Evolutionary conservation across 2,797 vertebrate species (phyloP).

Genomic region (Falco rusticolus): DNA sequence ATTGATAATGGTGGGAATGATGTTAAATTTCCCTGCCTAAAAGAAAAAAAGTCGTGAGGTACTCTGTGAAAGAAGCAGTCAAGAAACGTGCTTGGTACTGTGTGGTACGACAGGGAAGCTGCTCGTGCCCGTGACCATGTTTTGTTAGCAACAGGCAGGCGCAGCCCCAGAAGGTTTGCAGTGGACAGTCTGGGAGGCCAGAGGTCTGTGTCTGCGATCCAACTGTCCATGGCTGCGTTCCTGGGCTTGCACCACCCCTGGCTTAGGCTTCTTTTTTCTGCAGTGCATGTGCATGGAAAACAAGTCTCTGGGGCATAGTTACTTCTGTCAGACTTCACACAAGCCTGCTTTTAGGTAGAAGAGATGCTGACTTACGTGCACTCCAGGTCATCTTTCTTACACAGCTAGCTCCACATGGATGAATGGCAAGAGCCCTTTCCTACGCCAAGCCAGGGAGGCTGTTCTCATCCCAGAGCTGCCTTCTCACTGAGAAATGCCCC

Average conservation of each 20-base stretch:
- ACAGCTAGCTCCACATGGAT: not conserved
- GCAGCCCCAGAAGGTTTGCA: not conserved
- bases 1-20: conserved; percentile 92
- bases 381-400: not conserved
- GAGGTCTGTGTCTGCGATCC: not conserved
- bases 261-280: not conserved
- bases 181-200: not conserved
- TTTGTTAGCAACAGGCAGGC: not conserved
- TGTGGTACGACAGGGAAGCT: not conserved
- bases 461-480: not conserved
- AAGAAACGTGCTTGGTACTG: not conserved
- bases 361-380: not conserved
- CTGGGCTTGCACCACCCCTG: not conserved
- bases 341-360: not conserved
- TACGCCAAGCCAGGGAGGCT: not conserved
- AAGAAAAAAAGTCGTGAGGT: conserved; percentile 53
- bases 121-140: not conserved
- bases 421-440: not conserved
- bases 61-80: not conserved
- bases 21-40: conserved; percentile 95
- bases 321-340: not conserved
- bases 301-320: not conserved
- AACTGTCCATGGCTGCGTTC: not conserved
- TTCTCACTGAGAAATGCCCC: not conserved
- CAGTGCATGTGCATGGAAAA: not conserved